A percentile compares a stretch with the other conserved stretches of the same genome.
Evolutionary conservation across 2,888 invertebrate genomes (phyloP).

Genomic region (Cosmia pyralina): DNA sequence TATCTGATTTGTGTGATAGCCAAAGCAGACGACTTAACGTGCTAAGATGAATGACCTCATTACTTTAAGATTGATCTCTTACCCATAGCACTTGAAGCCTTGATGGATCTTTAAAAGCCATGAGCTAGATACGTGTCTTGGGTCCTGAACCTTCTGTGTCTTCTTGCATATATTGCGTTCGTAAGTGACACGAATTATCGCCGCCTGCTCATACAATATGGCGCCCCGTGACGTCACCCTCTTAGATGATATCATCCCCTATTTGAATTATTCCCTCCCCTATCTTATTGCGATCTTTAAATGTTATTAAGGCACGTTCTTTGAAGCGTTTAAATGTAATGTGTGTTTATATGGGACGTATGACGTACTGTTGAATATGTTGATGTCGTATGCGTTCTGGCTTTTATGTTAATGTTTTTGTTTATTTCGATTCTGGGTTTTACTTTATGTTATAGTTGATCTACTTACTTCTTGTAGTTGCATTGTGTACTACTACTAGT

Average conservation of each 20-base stretch:
- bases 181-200: conserved; percentile 53
- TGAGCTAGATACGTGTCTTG: conserved; percentile 35
- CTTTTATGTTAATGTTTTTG: conserved; percentile 14
- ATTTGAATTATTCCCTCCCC: conserved; percentile 59
- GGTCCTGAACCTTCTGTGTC: conserved; percentile 41
- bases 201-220: conserved; percentile 28
- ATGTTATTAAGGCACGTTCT: conserved; percentile 58
- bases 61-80: conserved; percentile 11
- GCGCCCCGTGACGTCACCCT: conserved; percentile 51
- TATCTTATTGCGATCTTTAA: conserved; percentile 57
- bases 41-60: not conserved
- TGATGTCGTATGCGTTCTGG: conserved; percentile 27
- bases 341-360: conserved; percentile 34
- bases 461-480: not conserved
- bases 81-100: not conserved
- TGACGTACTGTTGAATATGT: conserved; percentile 46
- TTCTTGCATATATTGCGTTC: conserved; percentile 29
- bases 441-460: not conserved
- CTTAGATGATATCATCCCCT: conserved; percentile 60
- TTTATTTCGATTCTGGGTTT: not conserved
- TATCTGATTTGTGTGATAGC: not conserved
- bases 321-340: conserved; percentile 43
- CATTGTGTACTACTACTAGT: not conserved
- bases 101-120: conserved; percentile 13
- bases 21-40: not conserved